Evolutionary conservation across 2,888 invertebrate species (phyloP).

Genomic region (Drosophila kuntzei): DNA sequence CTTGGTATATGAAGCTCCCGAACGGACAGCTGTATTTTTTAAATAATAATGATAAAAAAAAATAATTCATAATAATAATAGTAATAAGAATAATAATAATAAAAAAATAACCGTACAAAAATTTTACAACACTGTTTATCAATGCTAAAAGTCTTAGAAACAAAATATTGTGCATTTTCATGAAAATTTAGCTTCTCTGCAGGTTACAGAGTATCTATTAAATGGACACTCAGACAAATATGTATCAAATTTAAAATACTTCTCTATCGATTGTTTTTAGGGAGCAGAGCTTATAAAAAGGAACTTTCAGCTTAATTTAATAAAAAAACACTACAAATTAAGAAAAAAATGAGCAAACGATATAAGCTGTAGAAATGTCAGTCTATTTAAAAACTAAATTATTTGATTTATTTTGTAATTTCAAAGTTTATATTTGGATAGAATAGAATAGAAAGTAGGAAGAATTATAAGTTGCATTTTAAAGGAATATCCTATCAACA

Average conservation of each 20-base stretch:
- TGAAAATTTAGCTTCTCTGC: neutral
- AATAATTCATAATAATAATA: too few species aligned
- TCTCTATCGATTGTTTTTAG: neutral
- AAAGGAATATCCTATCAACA: neutral
- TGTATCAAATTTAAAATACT: neutral
- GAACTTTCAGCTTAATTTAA: neutral
- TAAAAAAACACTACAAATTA: neutral
- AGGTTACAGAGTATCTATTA: neutral
- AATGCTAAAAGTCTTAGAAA: too few species aligned
- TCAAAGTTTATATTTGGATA: too few species aligned
- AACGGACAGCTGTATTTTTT: neutral
- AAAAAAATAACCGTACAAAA: too few species aligned
- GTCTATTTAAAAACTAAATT: too few species aligned
- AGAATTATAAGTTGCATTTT: neutral
- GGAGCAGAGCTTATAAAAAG: neutral
- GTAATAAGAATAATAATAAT: too few species aligned
- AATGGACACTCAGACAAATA: neutral
- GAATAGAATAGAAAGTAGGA: too few species aligned
- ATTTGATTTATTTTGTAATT: too few species aligned
- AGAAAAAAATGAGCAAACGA: too few species aligned
- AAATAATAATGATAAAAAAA: neutral
- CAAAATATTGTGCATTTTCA: neutral
- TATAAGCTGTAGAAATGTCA: too few species aligned
- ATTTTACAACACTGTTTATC: neutral
- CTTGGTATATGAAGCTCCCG: neutral